Evolutionary conservation across 2,113 vertebrate species (phyloP).

Genomic region (Boulengeromyrus knoepffleri): DNA sequence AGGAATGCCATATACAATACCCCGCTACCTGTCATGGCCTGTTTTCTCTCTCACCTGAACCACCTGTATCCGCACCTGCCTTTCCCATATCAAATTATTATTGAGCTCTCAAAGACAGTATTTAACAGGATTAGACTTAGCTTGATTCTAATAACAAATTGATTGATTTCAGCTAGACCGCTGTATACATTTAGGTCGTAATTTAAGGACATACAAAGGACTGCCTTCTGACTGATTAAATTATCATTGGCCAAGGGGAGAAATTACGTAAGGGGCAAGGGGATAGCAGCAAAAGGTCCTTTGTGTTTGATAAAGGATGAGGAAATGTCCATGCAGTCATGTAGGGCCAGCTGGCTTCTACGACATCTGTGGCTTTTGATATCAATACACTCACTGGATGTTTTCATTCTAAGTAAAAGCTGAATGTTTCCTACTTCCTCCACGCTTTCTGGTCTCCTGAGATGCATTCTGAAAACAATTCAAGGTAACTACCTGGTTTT

Average conservation of each 20-base stretch:
- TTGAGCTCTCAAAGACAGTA: background rate
- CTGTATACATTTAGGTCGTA: background rate
- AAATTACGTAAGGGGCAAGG: background rate
- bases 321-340: background rate
- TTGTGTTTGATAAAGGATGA: background rate
- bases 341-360: background rate
- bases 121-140: background rate
- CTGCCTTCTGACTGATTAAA: background rate
- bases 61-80: background rate
- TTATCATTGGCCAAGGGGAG: background rate
- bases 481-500: background rate
- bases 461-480: background rate
- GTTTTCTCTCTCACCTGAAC: background rate
- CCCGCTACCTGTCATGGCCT: background rate
- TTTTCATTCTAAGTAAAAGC: background rate
- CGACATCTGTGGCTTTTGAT: background rate
- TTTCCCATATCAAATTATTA: background rate
- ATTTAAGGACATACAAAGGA: background rate
- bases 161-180: background rate
- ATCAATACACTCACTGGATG: background rate
- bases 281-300: background rate
- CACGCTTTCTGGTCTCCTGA: background rate
- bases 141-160: background rate
- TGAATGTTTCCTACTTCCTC: background rate
- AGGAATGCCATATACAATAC: conserved; percentile 13